These are phyloP conservation scores for Spongia lamella DNA, from an alignment of 37 sponge, comb jelly and placozoan genomes.

Conservation along the genomic window DNA sequence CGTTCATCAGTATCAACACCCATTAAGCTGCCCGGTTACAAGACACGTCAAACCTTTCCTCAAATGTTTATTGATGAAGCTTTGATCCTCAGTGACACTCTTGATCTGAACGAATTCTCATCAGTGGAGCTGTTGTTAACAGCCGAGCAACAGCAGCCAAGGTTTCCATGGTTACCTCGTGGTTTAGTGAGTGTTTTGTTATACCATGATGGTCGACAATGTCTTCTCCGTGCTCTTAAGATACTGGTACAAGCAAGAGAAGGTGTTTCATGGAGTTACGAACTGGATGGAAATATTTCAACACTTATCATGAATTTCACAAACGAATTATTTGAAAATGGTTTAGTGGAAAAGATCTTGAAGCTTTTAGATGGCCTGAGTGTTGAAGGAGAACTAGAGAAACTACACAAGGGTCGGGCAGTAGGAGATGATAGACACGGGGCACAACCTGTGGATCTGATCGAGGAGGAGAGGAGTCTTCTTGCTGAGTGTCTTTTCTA, in stretches of 20 bases:
- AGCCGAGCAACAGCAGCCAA: conserved; percentile 89
- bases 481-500: conserved; percentile 78
- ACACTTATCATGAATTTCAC: conserved; percentile 62
- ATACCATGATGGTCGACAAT: conserved; percentile 88
- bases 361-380: conserved; percentile 47
- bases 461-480: conserved; percentile 69
- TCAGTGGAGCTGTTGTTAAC: conserved; percentile 87
- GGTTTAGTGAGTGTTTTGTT: conserved; percentile 85
- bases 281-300: conserved; percentile 23
- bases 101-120: conserved; percentile 90
- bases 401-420: conserved; percentile 61
- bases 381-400: conserved; percentile 65
- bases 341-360: conserved; percentile 74
- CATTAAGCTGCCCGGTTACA: conserved; percentile 45
- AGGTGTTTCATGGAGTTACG: conserved; percentile 71
- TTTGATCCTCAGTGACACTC: conserved; percentile 84
- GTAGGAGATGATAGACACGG: conserved; percentile 64
- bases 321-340: conserved; percentile 63
- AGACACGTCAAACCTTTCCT: conserved; percentile 64
- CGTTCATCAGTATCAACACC: conserved; percentile 65
- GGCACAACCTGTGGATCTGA: conserved; percentile 59
- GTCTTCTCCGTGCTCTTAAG: conserved; percentile 63
- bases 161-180: conserved; percentile 83
- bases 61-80: conserved; percentile 81
- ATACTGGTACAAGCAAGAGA: conserved; percentile 79